Evolutionary conservation across 2,888 invertebrate genomes (phyloP).

Genomic region (Hydraecia micacea): DNA sequence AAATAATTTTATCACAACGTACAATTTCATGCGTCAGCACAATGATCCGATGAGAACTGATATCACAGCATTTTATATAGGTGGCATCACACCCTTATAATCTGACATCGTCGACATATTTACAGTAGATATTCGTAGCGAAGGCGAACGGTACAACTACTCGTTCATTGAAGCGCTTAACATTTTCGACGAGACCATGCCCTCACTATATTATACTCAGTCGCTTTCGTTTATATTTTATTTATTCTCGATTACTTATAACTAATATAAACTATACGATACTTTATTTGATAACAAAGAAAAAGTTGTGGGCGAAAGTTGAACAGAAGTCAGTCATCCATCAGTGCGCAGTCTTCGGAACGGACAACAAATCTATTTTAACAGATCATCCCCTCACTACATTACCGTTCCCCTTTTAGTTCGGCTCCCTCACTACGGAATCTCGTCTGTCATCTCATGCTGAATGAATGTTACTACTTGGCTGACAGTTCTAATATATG

Average conservation of each 20-base stretch:
- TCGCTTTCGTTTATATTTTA: slow-evolving; percentile 81
- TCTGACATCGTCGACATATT: slow-evolving; percentile 75
- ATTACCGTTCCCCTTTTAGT: slow-evolving; percentile 83
- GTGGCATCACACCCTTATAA: slow-evolving; percentile 78
- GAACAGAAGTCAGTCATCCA: slow-evolving; percentile 86
- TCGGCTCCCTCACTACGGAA: slow-evolving; percentile 75
- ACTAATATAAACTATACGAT: slow-evolving; percentile 80
- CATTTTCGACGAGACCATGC: slow-evolving; percentile 63
- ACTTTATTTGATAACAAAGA: slow-evolving; percentile 69
- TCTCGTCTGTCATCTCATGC: slow-evolving; percentile 69
- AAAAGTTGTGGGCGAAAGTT: slow-evolving; percentile 77
- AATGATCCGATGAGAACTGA: slow-evolving; percentile 84
- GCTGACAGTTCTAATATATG: slow-evolving; percentile 63
- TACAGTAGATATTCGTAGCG: slow-evolving; percentile 71
- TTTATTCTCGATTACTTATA: slow-evolving; percentile 71
- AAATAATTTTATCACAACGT: slow-evolving; percentile 60
- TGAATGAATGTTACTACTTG: slow-evolving; percentile 44
- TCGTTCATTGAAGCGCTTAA: slow-evolving; percentile 67
- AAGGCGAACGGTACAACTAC: slow-evolving; percentile 69
- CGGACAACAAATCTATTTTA: slow-evolving; percentile 87
- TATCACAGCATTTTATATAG: slow-evolving; percentile 89
- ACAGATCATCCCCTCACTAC: slow-evolving; percentile 87
- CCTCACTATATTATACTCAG: slow-evolving; percentile 80
- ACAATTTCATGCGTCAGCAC: slow-evolving; percentile 67
- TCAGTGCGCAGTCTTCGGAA: slow-evolving; percentile 84